Base-by-base conservation (phyloP, 2,888 invertebrate species). In the Rhogogaster chlorosoma region DNA sequence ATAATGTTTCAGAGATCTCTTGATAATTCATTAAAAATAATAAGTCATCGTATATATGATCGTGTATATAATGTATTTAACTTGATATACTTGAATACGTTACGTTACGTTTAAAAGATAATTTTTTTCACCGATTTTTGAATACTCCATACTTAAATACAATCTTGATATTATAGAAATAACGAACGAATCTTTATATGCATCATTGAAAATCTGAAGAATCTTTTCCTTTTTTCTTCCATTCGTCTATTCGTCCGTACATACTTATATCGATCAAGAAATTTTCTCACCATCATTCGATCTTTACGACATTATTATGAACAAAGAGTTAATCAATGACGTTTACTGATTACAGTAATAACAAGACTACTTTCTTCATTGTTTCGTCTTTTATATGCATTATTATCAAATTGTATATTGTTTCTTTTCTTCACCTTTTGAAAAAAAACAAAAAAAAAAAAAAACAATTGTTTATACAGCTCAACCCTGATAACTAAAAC, bases 81-180 rank as follows among this genome's bases (percentile, higher is more conserved):
- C 26, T 26, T 3, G 26, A 26, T 67, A 67, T 67, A 67, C 26
- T 67, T 15, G n/a, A 9, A 57, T 57, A 57, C 22, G 9, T n/a
- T n/a, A n/a, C 12, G 49, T 49, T 57, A 64, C 29, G 1, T 64
- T 64, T 15, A 29, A 64, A 22, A 29, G 49, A 18, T 49, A n/a
- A n/a, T 49, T 45, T 45, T 45, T 45, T 12, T 45, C 42, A 12
- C 42, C 42, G 10, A 42, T 42, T 67, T 22, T 32, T 67, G 32
- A 26, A 67, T 67, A 67, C 61, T 67, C 32, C n/a, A 67, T 29
- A 67, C 67, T 67, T 32, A 67, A 67, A 32, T 67, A 67, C 67
- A 32, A 67, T 32, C 15, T 29, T 32, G 67, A 67, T 67, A 70
- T 70, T 70, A 70, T 32, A 26, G 22, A 22, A 57, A 26, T 57